Evolutionary conservation across 2,113 vertebrate genomes (phyloP), one percentile per base, ranked within the genome.

Genomic region (Tonatia bakeri): DNA sequence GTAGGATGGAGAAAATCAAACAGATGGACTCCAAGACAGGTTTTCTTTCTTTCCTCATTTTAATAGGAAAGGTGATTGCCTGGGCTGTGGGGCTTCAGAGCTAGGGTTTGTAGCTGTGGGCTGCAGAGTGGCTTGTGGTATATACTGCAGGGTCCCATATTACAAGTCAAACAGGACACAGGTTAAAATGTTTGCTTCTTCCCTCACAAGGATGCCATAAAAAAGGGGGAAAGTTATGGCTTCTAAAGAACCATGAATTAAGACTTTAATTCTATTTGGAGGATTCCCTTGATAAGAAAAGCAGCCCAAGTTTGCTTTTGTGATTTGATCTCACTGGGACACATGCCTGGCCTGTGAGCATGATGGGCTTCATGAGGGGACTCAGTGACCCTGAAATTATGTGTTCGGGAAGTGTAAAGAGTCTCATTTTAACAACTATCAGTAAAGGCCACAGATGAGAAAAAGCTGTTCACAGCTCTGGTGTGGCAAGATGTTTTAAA

Each of bases 251-350:
- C 33, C 33, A 19, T 47, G 20, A 16, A 40, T 36, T 31, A 56
- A 94, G 77, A 43, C 36, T 67, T 69, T 64, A 64, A 72, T 69
- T 93, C 94, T 92, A 8, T 85, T 75, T 87, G 61, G 73, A 93
- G 61, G 61, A 94, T 72, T 88, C 80, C 70, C 52, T 82, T 93
- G 81, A 47, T 93, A 61, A 93, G 67, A 94, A 96, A 94, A 96
- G 65, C 31, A 38, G 89, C 33, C 80, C 75, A 65, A 70, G 24
- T 95, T 93, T 52, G 47, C 87, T 83, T 94, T 75, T 87, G 90
- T 93, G 87, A 92, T 87, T 83, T 70, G 75, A 67, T 93, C 79
- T 92, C 54, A 38, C 28, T n/a, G 36, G 52, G 54, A 87, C 64
- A 28, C 75, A 59, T 38, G 61, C 45, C 47, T 92, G 36, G 75